Conservation (phyloP, 2,888 invertebrate genomes). For the Lasioglossum calceatum region DNA sequence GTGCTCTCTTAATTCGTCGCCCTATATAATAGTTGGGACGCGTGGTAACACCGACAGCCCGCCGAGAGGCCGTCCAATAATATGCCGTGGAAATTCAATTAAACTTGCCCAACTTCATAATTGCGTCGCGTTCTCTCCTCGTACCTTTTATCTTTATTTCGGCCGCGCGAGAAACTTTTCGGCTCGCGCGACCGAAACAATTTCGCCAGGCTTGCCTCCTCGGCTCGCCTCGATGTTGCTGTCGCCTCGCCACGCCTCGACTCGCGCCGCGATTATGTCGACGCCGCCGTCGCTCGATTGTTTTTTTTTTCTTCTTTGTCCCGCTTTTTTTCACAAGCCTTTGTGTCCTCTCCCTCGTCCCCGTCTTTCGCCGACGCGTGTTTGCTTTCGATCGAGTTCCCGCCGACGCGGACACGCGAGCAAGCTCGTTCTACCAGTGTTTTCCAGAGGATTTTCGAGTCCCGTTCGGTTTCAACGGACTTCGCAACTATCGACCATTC, state of each 20-base stretch:
- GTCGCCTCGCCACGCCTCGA: background rate
- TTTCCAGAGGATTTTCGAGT: conserved; percentile 1
- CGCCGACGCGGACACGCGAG: background rate
- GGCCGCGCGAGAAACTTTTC: conserved; percentile 30
- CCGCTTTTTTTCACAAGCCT: background rate
- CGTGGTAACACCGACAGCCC: conserved; percentile 34
- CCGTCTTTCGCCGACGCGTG: conserved; percentile 1
- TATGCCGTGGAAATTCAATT: conserved; percentile 67
- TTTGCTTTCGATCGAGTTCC: conserved; percentile 22
- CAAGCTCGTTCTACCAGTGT: background rate
- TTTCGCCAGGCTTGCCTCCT: background rate
- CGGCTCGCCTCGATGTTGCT: background rate
- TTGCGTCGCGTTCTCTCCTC: conserved; percentile 45
- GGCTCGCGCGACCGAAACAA: conserved; percentile 14
- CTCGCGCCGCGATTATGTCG: conserved; percentile 24
- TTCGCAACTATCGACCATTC: conserved; percentile 17
- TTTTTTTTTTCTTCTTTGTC: background rate
- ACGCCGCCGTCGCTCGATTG: background rate
- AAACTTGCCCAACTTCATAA: conserved; percentile 66
- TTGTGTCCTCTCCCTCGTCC: background rate
- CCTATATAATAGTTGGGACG: conserved; percentile 18
- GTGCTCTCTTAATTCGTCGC: conserved; percentile 28
- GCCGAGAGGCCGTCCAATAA: conserved; percentile 46
- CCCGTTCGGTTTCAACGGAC: background rate
- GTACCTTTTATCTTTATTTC: conserved; percentile 24